phyloP scores from a whole-genome alignment of 2,113 vertebrate genomes.

The Columbina picui region DNA sequence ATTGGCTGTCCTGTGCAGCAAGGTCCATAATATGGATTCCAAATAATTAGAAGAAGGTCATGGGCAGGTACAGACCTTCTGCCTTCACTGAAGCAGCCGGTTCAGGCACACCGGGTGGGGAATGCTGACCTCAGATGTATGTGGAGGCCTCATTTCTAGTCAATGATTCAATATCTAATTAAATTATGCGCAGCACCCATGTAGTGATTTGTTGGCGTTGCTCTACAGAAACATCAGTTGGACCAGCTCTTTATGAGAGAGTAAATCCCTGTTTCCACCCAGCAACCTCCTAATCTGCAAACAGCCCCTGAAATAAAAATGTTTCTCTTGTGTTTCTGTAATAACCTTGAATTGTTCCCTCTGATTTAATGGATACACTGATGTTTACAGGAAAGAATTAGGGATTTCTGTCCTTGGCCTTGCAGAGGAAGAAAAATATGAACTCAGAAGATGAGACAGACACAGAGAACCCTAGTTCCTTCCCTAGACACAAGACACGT shows the following conservation, averaged over 20 bases:
- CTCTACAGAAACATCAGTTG: neutral
- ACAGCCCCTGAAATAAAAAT: neutral
- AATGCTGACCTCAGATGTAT: constrained; percentile 14
- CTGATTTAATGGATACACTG: neutral
- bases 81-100: neutral
- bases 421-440: neutral
- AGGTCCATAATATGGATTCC: constrained; percentile 53
- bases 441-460: neutral
- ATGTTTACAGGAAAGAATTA: neutral
- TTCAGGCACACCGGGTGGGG: neutral
- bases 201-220: neutral
- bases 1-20: constrained; percentile 19
- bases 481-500: too few relatives aligned
- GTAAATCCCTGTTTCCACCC: neutral
- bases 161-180: constrained; percentile 39
- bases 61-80: constrained; percentile 31
- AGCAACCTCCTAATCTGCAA: neutral
- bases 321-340: neutral
- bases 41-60: constrained; percentile 66
- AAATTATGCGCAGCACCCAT: neutral
- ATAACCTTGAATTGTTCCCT: neutral
- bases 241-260: neutral
- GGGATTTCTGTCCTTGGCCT: neutral
- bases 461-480: neutral
- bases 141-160: neutral